Evolutionary conservation across 2,888 invertebrate genomes (phyloP), one percentile per base, ranked within the genome.

Genomic region (Acanthosoma haemorrhoidale): DNA sequence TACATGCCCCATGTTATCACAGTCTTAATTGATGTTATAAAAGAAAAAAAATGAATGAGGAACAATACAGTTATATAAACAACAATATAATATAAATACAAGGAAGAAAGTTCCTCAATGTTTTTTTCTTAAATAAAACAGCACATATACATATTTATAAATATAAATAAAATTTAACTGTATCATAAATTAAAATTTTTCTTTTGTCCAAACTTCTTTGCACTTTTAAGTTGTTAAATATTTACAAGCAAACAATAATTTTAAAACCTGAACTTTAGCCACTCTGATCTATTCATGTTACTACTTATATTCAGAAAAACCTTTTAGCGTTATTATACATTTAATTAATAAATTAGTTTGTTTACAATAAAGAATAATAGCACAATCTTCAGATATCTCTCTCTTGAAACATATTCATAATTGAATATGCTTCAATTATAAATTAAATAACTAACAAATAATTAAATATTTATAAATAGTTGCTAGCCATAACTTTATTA

Each of bases 401-500:
- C 9, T 51, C 13, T 13, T 51, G 25, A 43, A 51, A 51, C 51
- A 51, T 51, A 51, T 25, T 51, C 2, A n/a, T 51, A 25, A 25
- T 51, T 25, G 13, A 51, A 25, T 51, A 51, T 51, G 25, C n/a
- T 25, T 51, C 6, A 25, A 25, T 4, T 3, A 25, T 51, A 3
- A 25, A 5, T 25, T 51, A 16, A 51, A 25, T 51, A 16, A 25
- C 25, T 25, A 25, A n/a, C 2, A 9, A n/a, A 51, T 5, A 25
- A 21, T n/a, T 51, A 21, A 21, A 6, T 13, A 13, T 51, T 68
- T 74, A 75, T 70, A 75, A 72, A 39, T 75, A 73, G 64, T 75
- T 73, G 70, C 75, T 75, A 67, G 74, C 75, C n/a, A 70, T 74
- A 13, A 73, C 71, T 71, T 73, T 72, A 16, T 66, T 72, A 16